A percentile compares a stretch with the other conserved stretches of the same genome.
Evolutionary conservation across 2,797 vertebrate genomes (phyloP).

Genomic region (Anabacerthia variegaticeps): DNA sequence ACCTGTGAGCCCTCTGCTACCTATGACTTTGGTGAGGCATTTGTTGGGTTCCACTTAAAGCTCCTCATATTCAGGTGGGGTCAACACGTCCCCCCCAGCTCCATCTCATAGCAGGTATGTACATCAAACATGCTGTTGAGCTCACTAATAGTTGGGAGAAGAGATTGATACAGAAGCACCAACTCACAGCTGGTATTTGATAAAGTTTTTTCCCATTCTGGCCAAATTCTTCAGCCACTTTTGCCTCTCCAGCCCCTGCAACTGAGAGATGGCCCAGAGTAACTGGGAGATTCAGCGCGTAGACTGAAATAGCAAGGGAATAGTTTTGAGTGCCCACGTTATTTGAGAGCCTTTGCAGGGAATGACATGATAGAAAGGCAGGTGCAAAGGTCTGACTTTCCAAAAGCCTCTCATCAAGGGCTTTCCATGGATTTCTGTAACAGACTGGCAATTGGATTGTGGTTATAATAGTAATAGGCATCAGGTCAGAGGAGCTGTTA

Average conservation of each 20-base stretch:
- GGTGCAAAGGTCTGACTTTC: neutral
- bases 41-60: neutral
- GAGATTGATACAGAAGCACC: neutral
- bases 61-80: neutral
- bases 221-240: neutral
- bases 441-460: neutral
- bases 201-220: neutral
- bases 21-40: neutral
- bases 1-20: neutral
- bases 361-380: neutral
- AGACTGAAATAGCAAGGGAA: neutral
- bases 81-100: neutral
- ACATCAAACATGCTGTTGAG: neutral
- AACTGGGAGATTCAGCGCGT: neutral
- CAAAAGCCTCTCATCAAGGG: neutral
- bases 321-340: neutral
- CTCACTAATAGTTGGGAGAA: neutral
- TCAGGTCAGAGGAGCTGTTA: neutral
- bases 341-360: neutral
- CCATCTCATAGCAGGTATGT: neutral
- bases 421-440: neutral
- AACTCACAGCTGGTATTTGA: neutral
- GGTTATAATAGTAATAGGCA: neutral
- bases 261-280: neutral
- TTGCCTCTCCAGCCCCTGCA: neutral